Evolutionary conservation across 1,140 invertebrate genomes (phyloP).

Genomic region (Gryon sp.): DNA sequence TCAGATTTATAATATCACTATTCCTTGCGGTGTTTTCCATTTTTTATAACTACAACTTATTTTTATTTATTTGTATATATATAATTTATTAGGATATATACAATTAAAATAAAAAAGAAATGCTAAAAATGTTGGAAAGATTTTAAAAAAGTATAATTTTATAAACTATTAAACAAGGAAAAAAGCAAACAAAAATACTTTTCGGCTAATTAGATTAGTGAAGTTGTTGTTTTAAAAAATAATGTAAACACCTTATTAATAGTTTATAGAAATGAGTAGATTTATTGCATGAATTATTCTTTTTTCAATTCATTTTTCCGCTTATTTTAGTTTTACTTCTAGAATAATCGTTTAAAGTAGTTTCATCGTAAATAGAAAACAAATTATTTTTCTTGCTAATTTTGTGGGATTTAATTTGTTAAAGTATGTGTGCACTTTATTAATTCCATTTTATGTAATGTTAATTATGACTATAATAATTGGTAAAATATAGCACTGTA

Average conservation of each 20-base stretch:
- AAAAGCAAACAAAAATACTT: background rate
- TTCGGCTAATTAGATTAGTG: background rate
- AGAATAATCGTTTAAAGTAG: too few relatives aligned
- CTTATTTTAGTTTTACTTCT: too few relatives aligned
- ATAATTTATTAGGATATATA: slow-evolving; percentile 23
- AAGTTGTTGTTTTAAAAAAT: slow-evolving; percentile 15
- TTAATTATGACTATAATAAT: too few relatives aligned
- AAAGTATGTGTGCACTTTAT: too few relatives aligned
- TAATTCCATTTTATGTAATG: too few relatives aligned
- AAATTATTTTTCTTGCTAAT: too few relatives aligned
- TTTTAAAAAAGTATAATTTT: too few relatives aligned
- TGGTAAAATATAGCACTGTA: too few relatives aligned
- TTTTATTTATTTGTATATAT: background rate
- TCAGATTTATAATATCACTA: slow-evolving; percentile 31
- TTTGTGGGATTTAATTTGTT: too few relatives aligned
- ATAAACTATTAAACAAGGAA: background rate
- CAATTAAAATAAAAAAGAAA: too few relatives aligned
- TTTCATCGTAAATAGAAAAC: too few relatives aligned
- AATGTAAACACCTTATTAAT: slow-evolving; percentile 7
- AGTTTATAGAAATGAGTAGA: slow-evolving; percentile 39
- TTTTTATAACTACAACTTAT: background rate
- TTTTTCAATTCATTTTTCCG: slow-evolving; percentile 9
- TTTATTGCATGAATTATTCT: slow-evolving; percentile 13
- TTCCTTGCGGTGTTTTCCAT: background rate
- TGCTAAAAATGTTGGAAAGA: too few relatives aligned